Evolutionary conservation across 2,888 invertebrate species (phyloP).

Genomic region (Nomada lathburiana): DNA sequence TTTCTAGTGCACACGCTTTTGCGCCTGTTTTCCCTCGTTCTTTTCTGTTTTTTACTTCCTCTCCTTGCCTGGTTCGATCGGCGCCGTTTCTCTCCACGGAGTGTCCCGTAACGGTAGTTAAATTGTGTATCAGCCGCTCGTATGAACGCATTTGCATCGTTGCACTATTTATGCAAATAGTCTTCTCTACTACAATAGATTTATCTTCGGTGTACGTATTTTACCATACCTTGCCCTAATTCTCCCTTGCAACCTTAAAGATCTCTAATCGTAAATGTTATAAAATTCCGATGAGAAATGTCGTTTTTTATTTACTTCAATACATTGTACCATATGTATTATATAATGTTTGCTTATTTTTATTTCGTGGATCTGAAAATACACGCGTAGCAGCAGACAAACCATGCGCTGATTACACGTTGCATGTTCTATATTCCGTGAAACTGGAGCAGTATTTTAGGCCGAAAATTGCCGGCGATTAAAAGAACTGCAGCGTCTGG

Average conservation of each 20-base stretch:
- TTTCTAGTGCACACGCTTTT: constrained; percentile 47
- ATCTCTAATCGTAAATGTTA: not conserved
- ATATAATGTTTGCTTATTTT: not conserved
- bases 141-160: constrained; percentile 32
- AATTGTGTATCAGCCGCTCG: constrained; percentile 36
- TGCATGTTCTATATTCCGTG: constrained; percentile 27
- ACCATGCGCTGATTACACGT: not conserved
- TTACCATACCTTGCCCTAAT: not conserved
- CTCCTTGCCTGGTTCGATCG: constrained; percentile 15
- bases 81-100: constrained; percentile 8
- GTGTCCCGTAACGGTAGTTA: constrained; percentile 57
- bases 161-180: constrained; percentile 35
- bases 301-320: not conserved
- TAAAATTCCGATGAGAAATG: not conserved
- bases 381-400: not conserved
- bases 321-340: not conserved
- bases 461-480: constrained; percentile 60
- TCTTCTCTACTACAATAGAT: not conserved
- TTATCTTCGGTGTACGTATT: not conserved
- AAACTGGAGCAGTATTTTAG: constrained; percentile 65
- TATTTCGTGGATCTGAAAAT: not conserved
- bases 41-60: not conserved
- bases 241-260: not conserved
- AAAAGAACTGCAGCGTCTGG: constrained; percentile 69
- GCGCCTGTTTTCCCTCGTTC: constrained; percentile 21